Percentiles rank a stretch among this genome's conserved stretches.
Evolutionary conservation across 2,888 invertebrate genomes (phyloP).

Genomic region (Flexamia atlantica): DNA sequence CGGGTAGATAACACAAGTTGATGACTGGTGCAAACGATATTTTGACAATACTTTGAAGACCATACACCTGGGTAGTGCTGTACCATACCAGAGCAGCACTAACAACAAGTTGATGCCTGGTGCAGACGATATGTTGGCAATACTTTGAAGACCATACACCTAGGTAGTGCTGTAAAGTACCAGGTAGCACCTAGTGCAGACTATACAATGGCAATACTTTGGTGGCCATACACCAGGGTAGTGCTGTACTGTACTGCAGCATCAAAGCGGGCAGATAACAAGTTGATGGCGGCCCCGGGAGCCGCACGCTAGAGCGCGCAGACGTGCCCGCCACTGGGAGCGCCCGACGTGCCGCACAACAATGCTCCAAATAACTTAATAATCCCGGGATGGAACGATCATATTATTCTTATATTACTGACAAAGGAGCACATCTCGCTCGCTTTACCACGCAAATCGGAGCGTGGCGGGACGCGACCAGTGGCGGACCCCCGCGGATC

Average conservation of each 20-base stretch:
- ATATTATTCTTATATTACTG: constrained; percentile 59
- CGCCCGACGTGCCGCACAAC: constrained; percentile 46
- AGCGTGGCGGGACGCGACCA: constrained; percentile 34
- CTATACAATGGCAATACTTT: too few species aligned
- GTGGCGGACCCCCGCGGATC: constrained; percentile 30
- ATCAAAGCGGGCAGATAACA: background rate
- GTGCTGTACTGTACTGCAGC: too few species aligned
- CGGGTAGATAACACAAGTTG: too few species aligned
- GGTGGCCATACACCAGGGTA: background rate
- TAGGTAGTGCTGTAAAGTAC: too few species aligned
- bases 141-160: too few species aligned
- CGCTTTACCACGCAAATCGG: constrained; percentile 61
- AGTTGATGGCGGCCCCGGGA: background rate
- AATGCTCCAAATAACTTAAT: constrained; percentile 58
- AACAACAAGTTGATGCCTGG: too few species aligned
- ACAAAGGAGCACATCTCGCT: constrained; percentile 48
- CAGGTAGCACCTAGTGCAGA: too few species aligned
- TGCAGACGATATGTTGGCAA: too few species aligned
- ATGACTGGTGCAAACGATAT: too few species aligned
- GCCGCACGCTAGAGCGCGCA: constrained; percentile 7
- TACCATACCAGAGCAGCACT: too few species aligned
- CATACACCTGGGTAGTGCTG: too few species aligned
- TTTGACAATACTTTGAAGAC: too few species aligned
- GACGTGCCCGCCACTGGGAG: constrained; percentile 44
- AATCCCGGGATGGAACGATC: constrained; percentile 57